These are phyloP conservation scores for Fringilla coelebs DNA, from an alignment of 2,797 vertebrate species.

Conservation along the genomic window DNA sequence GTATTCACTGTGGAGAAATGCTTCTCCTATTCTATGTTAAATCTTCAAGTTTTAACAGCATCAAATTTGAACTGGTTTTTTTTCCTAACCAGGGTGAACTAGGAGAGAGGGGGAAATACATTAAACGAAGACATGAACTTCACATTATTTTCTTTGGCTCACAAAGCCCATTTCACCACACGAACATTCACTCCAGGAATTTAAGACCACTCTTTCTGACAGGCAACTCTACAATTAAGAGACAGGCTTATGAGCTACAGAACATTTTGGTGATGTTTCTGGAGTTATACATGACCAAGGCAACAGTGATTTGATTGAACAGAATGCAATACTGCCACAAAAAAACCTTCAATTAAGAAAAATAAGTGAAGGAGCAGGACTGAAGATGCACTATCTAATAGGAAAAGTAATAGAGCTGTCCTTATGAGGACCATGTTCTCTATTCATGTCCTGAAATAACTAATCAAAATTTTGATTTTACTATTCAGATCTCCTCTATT, in stretches of 20 bases:
- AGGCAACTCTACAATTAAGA: background rate
- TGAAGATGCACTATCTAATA: background rate
- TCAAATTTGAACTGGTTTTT: background rate
- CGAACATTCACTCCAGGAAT: background rate
- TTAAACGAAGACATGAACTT: background rate
- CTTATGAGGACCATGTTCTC: slow-evolving; percentile 70
- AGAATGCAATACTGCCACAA: background rate
- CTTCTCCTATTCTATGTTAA: background rate
- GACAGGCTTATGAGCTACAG: background rate
- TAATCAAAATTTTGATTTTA: slow-evolving; percentile 59
- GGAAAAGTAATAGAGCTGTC: slow-evolving; percentile 64
- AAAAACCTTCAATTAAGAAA: background rate
- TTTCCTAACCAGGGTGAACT: background rate
- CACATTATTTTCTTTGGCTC: background rate
- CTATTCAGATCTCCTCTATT: background rate
- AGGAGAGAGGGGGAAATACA: background rate
- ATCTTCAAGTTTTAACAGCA: background rate
- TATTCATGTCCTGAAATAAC: slow-evolving; percentile 80
- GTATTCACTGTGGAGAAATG: background rate
- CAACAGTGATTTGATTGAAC: background rate
- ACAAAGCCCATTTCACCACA: accelerated
- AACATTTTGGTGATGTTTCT: background rate
- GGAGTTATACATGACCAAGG: background rate
- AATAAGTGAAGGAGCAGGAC: background rate
- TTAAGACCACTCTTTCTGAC: background rate